phyloP scores from a whole-genome alignment of 2,113 vertebrate genomes.

The Leuciscus idus region DNA sequence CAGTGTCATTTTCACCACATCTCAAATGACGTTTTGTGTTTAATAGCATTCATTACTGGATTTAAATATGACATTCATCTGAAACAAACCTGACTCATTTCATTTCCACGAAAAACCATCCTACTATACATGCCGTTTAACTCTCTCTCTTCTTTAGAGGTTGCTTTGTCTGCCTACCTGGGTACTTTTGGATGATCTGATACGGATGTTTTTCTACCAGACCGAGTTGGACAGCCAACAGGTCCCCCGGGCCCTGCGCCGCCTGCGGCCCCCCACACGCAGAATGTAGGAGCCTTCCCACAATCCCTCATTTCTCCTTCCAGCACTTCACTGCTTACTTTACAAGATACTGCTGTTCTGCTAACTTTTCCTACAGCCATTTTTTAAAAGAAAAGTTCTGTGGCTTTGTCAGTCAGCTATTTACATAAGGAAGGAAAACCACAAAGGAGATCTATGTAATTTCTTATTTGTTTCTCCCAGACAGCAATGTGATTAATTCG shows the following conservation, averaged over 20 bases:
- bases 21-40: not conserved
- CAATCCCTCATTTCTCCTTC: not conserved
- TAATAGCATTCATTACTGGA: not conserved
- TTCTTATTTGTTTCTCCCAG: not conserved
- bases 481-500: not conserved
- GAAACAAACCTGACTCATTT: not conserved
- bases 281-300: conserved; percentile 70
- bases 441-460: not conserved
- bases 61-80: not conserved
- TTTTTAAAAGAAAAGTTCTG: not conserved
- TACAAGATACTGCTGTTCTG: not conserved
- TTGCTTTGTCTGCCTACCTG: conserved; percentile 85
- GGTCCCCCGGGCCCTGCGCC: conserved; percentile 82
- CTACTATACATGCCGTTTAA: not conserved
- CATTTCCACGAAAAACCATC: not conserved
- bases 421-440: not conserved
- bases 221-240: conserved; percentile 82
- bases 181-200: conserved; percentile 85
- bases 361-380: not conserved
- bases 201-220: conserved; percentile 95
- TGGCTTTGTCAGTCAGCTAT: not conserved
- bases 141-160: conserved; percentile 63
- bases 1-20: conserved; percentile 1
- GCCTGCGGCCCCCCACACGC: conserved; percentile 86
- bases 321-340: not conserved